These are phyloP conservation scores for Amphimedon queenslandica DNA, from an alignment of 37 sponge, comb jelly and placozoan species.

Conservation along the genomic window DNA sequence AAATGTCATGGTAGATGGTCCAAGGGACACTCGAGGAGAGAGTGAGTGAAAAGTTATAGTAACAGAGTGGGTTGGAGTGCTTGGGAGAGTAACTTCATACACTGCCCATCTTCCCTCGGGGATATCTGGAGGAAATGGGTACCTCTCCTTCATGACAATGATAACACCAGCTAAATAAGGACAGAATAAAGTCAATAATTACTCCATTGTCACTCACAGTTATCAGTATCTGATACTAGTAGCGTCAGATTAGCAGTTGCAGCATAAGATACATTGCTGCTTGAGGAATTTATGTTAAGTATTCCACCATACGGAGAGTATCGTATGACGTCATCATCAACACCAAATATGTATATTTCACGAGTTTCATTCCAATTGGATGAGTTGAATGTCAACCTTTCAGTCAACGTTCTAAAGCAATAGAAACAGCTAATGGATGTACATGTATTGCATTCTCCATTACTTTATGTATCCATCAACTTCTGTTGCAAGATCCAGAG, in stretches of 20 bases:
- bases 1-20: conserved; percentile 53
- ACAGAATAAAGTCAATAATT: background rate
- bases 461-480: conserved; percentile 14
- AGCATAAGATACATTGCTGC: conserved; percentile 3
- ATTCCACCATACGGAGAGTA: conserved; percentile 57
- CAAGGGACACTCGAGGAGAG: conserved; percentile 44
- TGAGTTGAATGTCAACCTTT: conserved; percentile 52
- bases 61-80: conserved; percentile 48
- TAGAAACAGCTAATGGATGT: background rate
- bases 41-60: conserved; percentile 48
- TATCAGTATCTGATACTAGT: conserved; percentile 54
- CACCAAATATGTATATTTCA: conserved; percentile 47
- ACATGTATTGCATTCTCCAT: background rate
- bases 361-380: conserved; percentile 63
- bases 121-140: conserved; percentile 58
- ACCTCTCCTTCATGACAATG: conserved; percentile 45
- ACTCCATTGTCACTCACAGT: conserved; percentile 35
- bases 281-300: background rate
- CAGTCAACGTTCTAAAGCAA: conserved; percentile 15
- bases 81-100: conserved; percentile 71
- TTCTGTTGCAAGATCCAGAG: conserved; percentile 5
- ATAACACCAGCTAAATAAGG: conserved; percentile 59
- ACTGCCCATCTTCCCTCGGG: conserved; percentile 85
- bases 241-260: conserved; percentile 41
- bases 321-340: conserved; percentile 77